Evolutionary conservation across 2,888 invertebrate species (phyloP).

Genomic region (Athalia cordata): DNA sequence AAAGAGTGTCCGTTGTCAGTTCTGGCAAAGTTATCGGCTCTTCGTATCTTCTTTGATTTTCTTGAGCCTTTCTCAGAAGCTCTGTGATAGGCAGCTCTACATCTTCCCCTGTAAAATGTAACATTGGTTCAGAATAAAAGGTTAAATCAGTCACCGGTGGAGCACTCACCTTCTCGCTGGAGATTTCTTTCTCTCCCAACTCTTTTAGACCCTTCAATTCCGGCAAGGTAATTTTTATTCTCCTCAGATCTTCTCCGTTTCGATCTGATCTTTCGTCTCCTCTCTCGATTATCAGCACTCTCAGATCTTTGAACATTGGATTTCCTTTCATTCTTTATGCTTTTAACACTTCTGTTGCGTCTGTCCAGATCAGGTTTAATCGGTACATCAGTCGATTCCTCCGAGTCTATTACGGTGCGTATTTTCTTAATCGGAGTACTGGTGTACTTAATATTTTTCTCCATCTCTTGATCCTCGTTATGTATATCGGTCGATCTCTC

Average conservation of each 20-base stretch:
- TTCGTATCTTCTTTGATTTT: slow-evolving; percentile 61
- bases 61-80: slow-evolving; percentile 64
- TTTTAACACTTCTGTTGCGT: neutral
- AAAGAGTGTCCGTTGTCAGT: slow-evolving; percentile 67
- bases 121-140: neutral
- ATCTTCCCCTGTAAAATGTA: neutral
- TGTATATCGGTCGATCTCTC: slow-evolving; percentile 9
- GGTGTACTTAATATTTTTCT: slow-evolving; percentile 21
- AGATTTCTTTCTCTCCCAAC: neutral
- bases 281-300: neutral
- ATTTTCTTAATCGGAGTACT: slow-evolving; percentile 24
- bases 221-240: neutral
- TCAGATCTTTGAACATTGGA: neutral
- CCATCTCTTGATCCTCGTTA: slow-evolving; percentile 12
- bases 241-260: neutral
- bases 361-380: neutral
- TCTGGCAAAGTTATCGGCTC: slow-evolving; percentile 62
- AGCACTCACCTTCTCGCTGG: neutral
- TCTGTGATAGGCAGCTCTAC: slow-evolving; percentile 68
- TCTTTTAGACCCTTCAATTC: neutral
- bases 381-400: slow-evolving; percentile 26
- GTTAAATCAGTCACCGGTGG: neutral
- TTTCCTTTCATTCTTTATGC: slow-evolving; percentile 1
- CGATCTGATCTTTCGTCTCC: neutral
- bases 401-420: neutral